These are phyloP conservation scores for Drusus annulatus DNA, from an alignment of 1,140 invertebrate species.

Conservation along the genomic window DNA sequence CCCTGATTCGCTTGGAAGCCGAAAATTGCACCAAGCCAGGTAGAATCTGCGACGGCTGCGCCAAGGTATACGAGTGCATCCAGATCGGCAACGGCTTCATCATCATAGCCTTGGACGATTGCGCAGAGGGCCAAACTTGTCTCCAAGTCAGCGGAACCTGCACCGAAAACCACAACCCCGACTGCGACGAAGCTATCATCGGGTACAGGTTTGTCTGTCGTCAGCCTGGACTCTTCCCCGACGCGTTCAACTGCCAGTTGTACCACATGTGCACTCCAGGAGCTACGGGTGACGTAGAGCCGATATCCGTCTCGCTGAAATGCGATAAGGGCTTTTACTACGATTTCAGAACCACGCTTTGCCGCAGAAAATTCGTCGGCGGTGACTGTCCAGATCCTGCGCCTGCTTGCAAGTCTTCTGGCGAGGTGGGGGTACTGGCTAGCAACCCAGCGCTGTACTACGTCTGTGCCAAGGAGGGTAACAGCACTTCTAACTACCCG, in stretches of 20 bases:
- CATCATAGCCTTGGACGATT: background rate
- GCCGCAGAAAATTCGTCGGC: background rate
- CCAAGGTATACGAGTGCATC: slow-evolving; percentile 13
- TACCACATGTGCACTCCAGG: slow-evolving; percentile 65
- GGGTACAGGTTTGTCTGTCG: slow-evolving; percentile 40
- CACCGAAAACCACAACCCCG: slow-evolving; percentile 27
- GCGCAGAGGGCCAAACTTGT: slow-evolving; percentile 9
- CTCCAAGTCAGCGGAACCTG: slow-evolving; percentile 18
- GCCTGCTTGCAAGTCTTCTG: background rate
- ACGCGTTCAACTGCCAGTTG: slow-evolving; percentile 65
- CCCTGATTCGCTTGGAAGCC: too few species aligned
- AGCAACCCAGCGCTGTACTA: slow-evolving; percentile 43
- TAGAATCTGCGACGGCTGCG: slow-evolving; percentile 40
- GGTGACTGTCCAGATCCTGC: background rate
- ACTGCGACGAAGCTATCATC: background rate
- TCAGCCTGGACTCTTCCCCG: slow-evolving; percentile 62
- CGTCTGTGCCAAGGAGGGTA: slow-evolving; percentile 12
- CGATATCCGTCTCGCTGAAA: background rate
- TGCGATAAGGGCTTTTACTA: slow-evolving; percentile 37
- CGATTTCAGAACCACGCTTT: slow-evolving; percentile 16
- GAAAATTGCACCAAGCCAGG: slow-evolving; percentile 40
- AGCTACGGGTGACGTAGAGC: background rate
- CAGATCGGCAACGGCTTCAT: slow-evolving; percentile 8
- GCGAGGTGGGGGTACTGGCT: background rate
- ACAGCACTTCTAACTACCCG: background rate